These are phyloP conservation scores for Pyrgilauda ruficollis DNA, from an alignment of 2,113 vertebrate species.

Conservation along the genomic window DNA sequence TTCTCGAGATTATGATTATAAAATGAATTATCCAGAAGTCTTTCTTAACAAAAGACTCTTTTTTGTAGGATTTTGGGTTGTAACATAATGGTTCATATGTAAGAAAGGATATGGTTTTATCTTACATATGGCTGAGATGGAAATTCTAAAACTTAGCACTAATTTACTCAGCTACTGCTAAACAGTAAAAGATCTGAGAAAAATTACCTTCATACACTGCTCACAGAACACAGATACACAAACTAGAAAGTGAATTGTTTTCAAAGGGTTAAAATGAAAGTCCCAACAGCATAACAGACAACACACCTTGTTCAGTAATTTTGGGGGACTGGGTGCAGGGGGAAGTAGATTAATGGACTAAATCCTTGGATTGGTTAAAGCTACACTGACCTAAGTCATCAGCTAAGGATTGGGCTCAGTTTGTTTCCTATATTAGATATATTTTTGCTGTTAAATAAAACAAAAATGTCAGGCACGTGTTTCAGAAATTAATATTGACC, in stretches of 20 bases:
- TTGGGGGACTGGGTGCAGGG: neutral
- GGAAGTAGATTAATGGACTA: neutral
- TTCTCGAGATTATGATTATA: neutral
- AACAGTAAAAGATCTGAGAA: neutral
- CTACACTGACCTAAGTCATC: neutral
- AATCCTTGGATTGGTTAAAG: neutral
- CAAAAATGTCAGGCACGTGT: neutral
- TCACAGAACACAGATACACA: neutral
- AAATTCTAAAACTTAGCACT: neutral
- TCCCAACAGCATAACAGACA: neutral
- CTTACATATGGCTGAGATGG: neutral
- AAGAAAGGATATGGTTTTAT: neutral
- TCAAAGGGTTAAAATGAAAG: neutral
- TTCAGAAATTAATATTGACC: neutral
- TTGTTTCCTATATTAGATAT: neutral
- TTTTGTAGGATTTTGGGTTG: neutral
- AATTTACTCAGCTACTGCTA: neutral
- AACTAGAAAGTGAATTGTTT: neutral
- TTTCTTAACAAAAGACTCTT: neutral
- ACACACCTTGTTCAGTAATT: neutral
- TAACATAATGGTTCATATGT: neutral
- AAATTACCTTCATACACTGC: neutral
- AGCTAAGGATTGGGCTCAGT: neutral
- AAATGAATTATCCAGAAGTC: neutral
- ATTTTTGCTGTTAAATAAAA: slow-evolving; percentile 32